Conservation (phyloP, 1,140 invertebrate genomes). For the Atopsyche davidsoni region DNA sequence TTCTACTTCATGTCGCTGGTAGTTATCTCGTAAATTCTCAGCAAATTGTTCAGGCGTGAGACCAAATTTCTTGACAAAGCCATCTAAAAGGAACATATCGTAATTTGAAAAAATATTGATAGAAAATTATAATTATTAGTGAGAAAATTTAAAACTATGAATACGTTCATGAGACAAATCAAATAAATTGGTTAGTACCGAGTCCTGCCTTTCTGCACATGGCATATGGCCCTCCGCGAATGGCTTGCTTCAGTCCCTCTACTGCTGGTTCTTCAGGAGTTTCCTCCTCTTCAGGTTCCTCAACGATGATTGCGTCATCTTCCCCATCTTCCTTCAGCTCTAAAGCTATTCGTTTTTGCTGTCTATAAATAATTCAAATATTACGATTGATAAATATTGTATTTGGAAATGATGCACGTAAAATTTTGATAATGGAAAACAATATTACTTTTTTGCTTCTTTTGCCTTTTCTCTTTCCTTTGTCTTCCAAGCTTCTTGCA, state of each 20-base stretch:
- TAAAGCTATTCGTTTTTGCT: slow-evolving; percentile 11
- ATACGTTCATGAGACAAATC: slow-evolving; percentile 1
- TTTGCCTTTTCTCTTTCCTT: slow-evolving; percentile 60
- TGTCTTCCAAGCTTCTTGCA: slow-evolving; percentile 67
- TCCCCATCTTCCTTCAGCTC: slow-evolving; percentile 44
- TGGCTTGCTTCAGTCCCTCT: slow-evolving; percentile 73
- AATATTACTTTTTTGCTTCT: slow-evolving; percentile 30
- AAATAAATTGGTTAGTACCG: slow-evolving; percentile 41
- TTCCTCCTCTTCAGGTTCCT: slow-evolving; percentile 51
- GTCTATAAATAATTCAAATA: slow-evolving; percentile 13
- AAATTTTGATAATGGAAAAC: neutral
- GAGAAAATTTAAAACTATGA: neutral
- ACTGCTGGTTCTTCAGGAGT: slow-evolving; percentile 54
- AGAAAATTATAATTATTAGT: slow-evolving; percentile 5
- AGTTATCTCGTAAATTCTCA: slow-evolving; percentile 94
- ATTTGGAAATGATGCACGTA: neutral
- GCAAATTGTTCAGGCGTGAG: slow-evolving; percentile 94
- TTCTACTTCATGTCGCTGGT: slow-evolving; percentile 94
- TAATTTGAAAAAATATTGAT: neutral
- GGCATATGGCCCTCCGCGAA: slow-evolving; percentile 79
- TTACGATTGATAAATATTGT: neutral
- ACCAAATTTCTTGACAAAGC: slow-evolving; percentile 87
- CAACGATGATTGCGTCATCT: slow-evolving; percentile 46
- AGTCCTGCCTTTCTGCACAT: slow-evolving; percentile 80
- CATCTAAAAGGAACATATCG: slow-evolving; percentile 49